Conservation (phyloP, 2,888 invertebrate genomes). For the Minunthozetes semirufus region DNA sequence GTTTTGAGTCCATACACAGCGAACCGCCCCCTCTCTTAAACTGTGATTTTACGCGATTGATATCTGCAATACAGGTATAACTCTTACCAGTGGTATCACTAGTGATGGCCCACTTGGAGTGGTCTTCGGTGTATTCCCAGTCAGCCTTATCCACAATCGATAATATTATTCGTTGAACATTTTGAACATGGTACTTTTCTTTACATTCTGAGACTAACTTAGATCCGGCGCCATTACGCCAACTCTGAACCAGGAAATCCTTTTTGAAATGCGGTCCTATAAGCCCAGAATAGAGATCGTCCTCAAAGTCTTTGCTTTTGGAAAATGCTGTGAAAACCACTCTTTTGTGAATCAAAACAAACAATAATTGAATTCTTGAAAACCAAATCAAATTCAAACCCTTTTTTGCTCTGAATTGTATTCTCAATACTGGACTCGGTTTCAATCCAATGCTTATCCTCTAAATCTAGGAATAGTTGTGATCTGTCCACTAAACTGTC, state of each 20-base stretch:
- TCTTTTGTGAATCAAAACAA: background rate
- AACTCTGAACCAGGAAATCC: constrained; percentile 49
- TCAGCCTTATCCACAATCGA: constrained; percentile 39
- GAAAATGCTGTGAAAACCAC: constrained; percentile 25
- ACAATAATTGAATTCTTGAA: background rate
- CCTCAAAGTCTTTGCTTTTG: background rate
- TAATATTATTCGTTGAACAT: constrained; percentile 42
- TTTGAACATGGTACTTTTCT: constrained; percentile 41
- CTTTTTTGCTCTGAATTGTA: background rate
- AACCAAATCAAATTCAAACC: background rate
- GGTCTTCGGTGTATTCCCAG: constrained; percentile 43
- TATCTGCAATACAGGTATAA: constrained; percentile 51
- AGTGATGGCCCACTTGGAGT: constrained; percentile 46
- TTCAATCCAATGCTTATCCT: background rate
- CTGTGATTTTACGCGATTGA: constrained; percentile 56
- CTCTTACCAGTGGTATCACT: constrained; percentile 39
- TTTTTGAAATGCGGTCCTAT: constrained; percentile 44
- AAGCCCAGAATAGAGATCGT: constrained; percentile 46
- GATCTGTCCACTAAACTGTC: background rate
- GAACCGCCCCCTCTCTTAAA: constrained; percentile 74
- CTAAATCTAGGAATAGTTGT: constrained; percentile 9
- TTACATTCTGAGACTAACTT: constrained; percentile 47
- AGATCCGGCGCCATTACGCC: constrained; percentile 49
- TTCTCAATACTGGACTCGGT: background rate
- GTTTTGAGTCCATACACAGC: constrained; percentile 63